These are phyloP conservation scores for Aplodontia rufa DNA, from an alignment of 2,113 vertebrate species.

Conservation along the genomic window DNA sequence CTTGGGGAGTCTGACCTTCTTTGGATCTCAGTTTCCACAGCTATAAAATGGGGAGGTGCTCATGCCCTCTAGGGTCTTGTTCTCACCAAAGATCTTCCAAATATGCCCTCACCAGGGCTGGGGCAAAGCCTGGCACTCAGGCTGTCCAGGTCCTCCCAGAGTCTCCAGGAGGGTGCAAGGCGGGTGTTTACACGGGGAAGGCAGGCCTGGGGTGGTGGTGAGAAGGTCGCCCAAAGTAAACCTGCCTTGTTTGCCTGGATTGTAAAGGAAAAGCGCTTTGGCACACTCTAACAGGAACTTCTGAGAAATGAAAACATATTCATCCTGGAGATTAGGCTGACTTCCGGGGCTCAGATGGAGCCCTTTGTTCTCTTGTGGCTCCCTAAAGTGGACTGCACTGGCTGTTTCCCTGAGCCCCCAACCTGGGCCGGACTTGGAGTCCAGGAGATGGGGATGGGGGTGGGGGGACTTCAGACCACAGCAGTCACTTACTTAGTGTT, in stretches of 20 bases:
- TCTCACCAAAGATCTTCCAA: not conserved
- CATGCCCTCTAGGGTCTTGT: not conserved
- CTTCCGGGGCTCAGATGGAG: conserved; percentile 70
- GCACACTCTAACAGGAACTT: conserved; percentile 75
- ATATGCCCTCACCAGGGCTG: not conserved
- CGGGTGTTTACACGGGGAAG: conserved; percentile 74
- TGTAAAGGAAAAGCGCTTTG: conserved; percentile 80
- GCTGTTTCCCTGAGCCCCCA: not conserved
- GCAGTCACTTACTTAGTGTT: not conserved
- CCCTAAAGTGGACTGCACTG: not conserved
- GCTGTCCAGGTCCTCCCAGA: not conserved
- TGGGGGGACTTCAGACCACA: not conserved
- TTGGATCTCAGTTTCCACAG: conserved; percentile 15
- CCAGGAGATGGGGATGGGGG: not conserved
- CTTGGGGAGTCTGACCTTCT: not conserved
- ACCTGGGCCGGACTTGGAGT: not conserved
- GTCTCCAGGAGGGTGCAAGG: conserved; percentile 51
- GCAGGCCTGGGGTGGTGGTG: conserved; percentile 75
- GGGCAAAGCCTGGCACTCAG: not conserved
- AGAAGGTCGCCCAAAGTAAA: conserved; percentile 85
- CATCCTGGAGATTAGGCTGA: conserved; percentile 76
- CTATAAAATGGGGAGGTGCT: not conserved
- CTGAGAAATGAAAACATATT: conserved; percentile 76
- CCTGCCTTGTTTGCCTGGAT: conserved; percentile 76
- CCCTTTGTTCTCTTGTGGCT: conserved; percentile 67